Percentiles rank a stretch among this genome's conserved stretches.
Evolutionary conservation across 53 echinoderm and acorn worm species (phyloP).

Genomic region (Mesocentrotus franciscanus): DNA sequence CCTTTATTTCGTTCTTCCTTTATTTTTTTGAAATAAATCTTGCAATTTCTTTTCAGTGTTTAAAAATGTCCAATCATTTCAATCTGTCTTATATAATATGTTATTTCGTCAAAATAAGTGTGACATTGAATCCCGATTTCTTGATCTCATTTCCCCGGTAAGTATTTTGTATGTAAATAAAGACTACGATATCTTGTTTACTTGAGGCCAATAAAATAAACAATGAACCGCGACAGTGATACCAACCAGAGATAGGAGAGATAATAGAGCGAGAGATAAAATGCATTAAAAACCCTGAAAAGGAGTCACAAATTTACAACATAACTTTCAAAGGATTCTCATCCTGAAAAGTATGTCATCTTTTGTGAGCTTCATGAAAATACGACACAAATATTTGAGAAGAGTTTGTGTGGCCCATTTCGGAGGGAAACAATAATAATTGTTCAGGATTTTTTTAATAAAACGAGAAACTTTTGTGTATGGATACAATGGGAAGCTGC

Average conservation of each 20-base stretch:
- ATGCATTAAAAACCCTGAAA: not conserved
- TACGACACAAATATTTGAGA: slow-evolving; percentile 10
- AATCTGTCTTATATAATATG: no score
- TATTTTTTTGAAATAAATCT: not conserved
- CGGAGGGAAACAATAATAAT: not conserved
- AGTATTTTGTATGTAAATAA: not conserved
- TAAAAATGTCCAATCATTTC: no score
- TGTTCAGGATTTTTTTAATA: not conserved
- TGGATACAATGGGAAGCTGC: not conserved
- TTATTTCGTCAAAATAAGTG: no score
- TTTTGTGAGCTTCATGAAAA: not conserved
- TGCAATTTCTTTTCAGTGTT: not conserved
- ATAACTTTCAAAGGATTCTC: not conserved
- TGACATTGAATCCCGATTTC: not conserved
- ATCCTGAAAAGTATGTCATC: not conserved
- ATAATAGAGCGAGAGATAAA: slow-evolving; percentile 5
- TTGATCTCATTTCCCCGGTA: not conserved
- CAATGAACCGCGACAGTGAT: not conserved
- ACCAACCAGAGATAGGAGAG: not conserved
- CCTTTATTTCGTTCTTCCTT: no score
- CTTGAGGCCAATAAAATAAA: not conserved
- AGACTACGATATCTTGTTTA: not conserved
- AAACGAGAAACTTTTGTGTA: not conserved
- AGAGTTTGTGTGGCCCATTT: not conserved
- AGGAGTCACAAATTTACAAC: not conserved